Evolutionary conservation across 1,140 invertebrate genomes (phyloP), one percentile per base, ranked within the genome.

Genomic region (Pachyrhynchus sulphureomaculatus): DNA sequence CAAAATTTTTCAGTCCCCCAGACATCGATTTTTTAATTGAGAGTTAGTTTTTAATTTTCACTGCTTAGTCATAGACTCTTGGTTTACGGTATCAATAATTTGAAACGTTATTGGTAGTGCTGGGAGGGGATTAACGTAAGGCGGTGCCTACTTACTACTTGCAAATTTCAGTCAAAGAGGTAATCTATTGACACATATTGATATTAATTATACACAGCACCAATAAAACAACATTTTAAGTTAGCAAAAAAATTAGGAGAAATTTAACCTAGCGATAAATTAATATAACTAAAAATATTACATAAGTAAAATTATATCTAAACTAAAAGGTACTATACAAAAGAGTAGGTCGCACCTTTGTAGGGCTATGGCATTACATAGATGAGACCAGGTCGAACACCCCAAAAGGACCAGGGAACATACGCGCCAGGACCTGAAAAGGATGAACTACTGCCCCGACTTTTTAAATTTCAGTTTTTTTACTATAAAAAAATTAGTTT

Each of bases 291-390:
- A 42, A 42, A n/a, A 12, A 18, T 1, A 12, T 42, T 29, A 32
- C 6, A 20, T 47, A 15, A 26, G 15, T n/a, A 13, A 26, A 20
- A 18, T 9, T 34, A 2, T 13, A 13, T 23, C 56, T 58, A 49
- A 49, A 20, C 21, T 51, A 52, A 2, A 34, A 45, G 37, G 29
- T 36, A 58, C 62, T 67, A 67, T 65, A 68, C 62, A 68, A 72
- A 73, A 71, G 68, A 66, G 66, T 65, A 67, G 68, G 69, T 69
- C 71, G 71, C 70, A 73, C 72, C 72, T 73, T 73, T 61, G 41
- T 54, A 55, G 58, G 65, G 68, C 64, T 72, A 71, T 45, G 62
- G 68, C 51, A 70, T 66, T 67, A 67, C 66, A 69, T 66, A 73
- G 60, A 72, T 69, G 60, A 69, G 64, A 65, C 71, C 72, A 67